phyloP scores from a whole-genome alignment of 2,113 vertebrate species.

The Prietella phreatophila region DNA sequence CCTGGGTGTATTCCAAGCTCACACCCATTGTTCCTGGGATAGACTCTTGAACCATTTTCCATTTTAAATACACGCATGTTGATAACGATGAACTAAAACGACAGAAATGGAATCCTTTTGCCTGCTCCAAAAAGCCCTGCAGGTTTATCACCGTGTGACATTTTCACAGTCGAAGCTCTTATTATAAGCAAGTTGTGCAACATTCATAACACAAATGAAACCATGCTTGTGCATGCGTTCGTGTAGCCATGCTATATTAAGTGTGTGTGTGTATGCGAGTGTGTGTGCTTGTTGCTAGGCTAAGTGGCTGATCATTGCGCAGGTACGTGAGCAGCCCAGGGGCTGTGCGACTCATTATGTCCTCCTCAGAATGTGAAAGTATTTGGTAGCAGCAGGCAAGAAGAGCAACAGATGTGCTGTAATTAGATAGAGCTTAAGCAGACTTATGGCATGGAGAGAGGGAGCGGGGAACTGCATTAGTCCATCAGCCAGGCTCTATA shows the following conservation, averaged over 20 bases:
- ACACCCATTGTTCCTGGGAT: neutral
- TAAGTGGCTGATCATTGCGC: constrained; percentile 71
- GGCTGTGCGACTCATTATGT: constrained; percentile 74
- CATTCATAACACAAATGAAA: constrained; percentile 20
- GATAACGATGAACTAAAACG: neutral
- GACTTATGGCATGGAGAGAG: constrained; percentile 75
- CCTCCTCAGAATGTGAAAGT: constrained; percentile 73
- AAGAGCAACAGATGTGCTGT: constrained; percentile 80
- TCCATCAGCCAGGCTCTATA: constrained; percentile 23
- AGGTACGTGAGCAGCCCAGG: constrained; percentile 70
- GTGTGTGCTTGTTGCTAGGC: constrained; percentile 51
- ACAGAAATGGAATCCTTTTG: neutral
- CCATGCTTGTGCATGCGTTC: constrained; percentile 44
- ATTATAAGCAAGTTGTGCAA: constrained; percentile 13
- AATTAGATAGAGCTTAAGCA: constrained; percentile 80
- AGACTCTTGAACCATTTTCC: neutral
- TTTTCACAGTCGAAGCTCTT: neutral
- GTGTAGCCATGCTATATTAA: neutral
- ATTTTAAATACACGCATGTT: neutral
- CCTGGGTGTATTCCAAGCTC: neutral
- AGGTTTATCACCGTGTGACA: neutral
- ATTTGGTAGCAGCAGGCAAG: constrained; percentile 78
- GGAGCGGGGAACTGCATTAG: constrained; percentile 52
- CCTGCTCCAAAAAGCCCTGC: neutral
- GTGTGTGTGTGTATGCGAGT: constrained; percentile 25